Conservation (phyloP, 2,888 invertebrate genomes). For the Nowickia ferox region DNA sequence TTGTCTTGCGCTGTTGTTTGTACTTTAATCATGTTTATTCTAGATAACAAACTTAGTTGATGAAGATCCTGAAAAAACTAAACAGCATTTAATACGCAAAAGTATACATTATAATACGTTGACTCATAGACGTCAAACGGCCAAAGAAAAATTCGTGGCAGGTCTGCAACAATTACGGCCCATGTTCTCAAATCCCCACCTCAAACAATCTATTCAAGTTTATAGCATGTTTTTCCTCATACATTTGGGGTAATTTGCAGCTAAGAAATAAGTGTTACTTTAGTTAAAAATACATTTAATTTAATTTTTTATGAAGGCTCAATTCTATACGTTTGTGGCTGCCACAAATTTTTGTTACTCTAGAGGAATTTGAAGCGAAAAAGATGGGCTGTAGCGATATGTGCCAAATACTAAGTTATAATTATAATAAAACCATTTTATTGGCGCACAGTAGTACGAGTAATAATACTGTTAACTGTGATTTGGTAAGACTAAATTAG, state of each 20-base stretch:
- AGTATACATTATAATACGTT: conserved; percentile 42
- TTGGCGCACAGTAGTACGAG: not conserved
- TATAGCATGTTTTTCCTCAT: conserved; percentile 87
- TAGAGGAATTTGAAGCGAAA: conserved; percentile 83
- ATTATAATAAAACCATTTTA: conserved; percentile 74
- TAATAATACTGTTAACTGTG: conserved; percentile 72
- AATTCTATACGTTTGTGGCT: conserved; percentile 93
- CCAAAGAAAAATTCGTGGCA: conserved; percentile 75
- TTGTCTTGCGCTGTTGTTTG: no score
- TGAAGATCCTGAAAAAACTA: conserved; percentile 74
- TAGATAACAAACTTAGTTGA: conserved; percentile 77
- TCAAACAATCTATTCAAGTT: conserved; percentile 85
- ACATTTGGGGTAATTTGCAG: conserved; percentile 86
- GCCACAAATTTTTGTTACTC: conserved; percentile 91
- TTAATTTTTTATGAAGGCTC: conserved; percentile 83
- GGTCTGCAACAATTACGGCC: conserved; percentile 87
- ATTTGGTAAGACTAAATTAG: conserved; percentile 74
- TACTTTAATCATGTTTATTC: not conserved
- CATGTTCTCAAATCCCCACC: conserved; percentile 86
- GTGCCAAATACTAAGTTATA: conserved; percentile 77
- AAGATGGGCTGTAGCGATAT: conserved; percentile 72
- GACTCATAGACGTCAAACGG: conserved; percentile 27
- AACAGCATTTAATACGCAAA: conserved; percentile 47
- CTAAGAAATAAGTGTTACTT: not conserved
- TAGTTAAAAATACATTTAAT: not conserved